phyloP scores from a whole-genome alignment of 2,888 invertebrate species.

The Cryptus armator region DNA sequence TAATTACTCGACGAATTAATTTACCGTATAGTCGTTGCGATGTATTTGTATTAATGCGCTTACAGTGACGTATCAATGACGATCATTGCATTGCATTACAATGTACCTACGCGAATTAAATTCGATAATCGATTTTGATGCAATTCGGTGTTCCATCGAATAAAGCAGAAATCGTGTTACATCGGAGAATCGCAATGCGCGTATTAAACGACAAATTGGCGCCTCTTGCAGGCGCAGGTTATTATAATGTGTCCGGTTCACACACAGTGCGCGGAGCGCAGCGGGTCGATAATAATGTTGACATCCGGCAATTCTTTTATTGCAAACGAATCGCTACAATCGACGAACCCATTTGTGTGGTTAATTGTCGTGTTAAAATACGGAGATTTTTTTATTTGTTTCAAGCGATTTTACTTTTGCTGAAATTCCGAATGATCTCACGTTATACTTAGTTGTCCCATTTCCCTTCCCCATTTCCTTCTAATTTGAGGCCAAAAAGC shows the following conservation, averaged over 20 bases:
- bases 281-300: conserved; percentile 60
- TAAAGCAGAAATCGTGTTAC: no score
- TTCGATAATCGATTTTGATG: no score
- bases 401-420: background rate
- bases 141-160: no score
- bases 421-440: conserved; percentile 15
- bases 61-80: background rate
- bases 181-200: no score
- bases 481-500: no score
- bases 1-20: conserved; percentile 22
- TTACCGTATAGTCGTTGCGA: background rate
- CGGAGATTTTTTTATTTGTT: conserved; percentile 64
- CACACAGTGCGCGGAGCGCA: background rate
- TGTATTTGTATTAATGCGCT: background rate
- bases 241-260: background rate
- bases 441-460: background rate
- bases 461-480: no score
- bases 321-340: conserved; percentile 58
- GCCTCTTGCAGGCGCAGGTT: background rate
- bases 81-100: no score
- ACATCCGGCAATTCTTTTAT: conserved; percentile 70
- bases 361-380: conserved; percentile 70
- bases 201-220: background rate
- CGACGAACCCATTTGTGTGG: conserved; percentile 68
- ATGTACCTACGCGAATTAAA: no score